Conservation (phyloP, 2,797 vertebrate genomes). For the Smutsia temminckii region DNA sequence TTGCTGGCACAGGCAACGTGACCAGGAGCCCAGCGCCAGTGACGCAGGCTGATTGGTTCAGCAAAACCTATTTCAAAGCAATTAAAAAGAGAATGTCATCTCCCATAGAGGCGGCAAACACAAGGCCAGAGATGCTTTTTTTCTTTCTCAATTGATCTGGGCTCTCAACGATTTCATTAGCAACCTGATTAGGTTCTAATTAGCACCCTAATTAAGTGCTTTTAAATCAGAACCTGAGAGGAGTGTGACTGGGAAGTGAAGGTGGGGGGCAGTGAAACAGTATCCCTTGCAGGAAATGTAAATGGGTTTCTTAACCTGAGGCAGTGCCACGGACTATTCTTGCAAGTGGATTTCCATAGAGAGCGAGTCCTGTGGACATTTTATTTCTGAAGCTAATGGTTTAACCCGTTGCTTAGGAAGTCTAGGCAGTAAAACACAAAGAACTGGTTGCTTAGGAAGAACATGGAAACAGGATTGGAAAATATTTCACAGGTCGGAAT, state of each 20-base stretch:
- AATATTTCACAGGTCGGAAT: background rate
- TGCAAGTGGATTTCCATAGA: background rate
- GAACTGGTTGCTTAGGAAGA: background rate
- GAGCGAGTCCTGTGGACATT: background rate
- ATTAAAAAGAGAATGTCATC: constrained; percentile 67
- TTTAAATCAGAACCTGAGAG: constrained; percentile 49
- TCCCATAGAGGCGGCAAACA: constrained; percentile 40
- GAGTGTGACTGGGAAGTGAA: background rate
- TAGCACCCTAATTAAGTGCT: constrained; percentile 69
- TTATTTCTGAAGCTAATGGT: background rate
- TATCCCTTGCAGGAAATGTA: background rate
- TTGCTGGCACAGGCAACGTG: background rate
- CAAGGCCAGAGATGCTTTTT: constrained; percentile 48
- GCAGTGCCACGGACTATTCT: no score
- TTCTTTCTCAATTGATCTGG: constrained; percentile 59
- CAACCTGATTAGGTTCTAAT: constrained; percentile 68
- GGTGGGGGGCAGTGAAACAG: background rate
- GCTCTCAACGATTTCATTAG: constrained; percentile 68
- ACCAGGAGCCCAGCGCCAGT: background rate
- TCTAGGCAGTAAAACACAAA: background rate
- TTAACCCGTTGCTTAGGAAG: background rate
- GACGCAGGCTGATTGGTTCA: constrained; percentile 12
- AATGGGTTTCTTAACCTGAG: background rate
- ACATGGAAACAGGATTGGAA: background rate
- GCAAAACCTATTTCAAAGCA: constrained; percentile 48